Conservation (phyloP, 2,797 vertebrate species). For the Heliangelus exortis region DNA sequence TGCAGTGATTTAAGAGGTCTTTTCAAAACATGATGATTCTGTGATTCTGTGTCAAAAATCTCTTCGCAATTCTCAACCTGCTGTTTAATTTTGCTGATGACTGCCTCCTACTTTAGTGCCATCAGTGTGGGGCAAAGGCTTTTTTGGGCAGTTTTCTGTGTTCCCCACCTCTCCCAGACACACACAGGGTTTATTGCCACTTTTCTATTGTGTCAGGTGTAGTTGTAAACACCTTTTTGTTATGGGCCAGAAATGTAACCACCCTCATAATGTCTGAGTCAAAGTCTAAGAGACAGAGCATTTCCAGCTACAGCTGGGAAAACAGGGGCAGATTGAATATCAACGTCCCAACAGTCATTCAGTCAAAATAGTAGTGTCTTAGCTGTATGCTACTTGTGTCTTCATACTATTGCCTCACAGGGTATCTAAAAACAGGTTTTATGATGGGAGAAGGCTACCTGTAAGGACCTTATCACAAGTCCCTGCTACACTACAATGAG, state of each 20-base stretch:
- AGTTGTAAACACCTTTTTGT: not conserved
- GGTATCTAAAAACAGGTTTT: not conserved
- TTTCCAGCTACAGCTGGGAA: not conserved
- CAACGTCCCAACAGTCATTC: not conserved
- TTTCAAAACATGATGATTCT: no score
- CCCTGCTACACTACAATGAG: not conserved
- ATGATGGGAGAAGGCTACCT: not conserved
- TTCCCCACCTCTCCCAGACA: accelerated
- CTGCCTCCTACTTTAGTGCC: not conserved
- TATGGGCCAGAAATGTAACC: not conserved
- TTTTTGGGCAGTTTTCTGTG: not conserved
- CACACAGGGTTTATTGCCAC: not conserved
- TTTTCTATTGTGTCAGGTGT: not conserved
- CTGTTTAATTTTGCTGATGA: not conserved
- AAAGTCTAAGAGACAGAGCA: not conserved
- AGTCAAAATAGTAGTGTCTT: not conserved
- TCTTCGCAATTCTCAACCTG: not conserved
- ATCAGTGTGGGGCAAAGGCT: not conserved
- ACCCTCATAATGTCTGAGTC: accelerated
- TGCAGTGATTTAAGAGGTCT: no score
- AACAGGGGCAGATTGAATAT: not conserved
- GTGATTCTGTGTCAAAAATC: not conserved
- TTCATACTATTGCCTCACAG: not conserved
- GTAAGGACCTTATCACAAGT: not conserved
- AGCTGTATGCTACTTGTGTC: not conserved